Base-by-base conservation (phyloP, 2,797 vertebrate species). In the Discoglossus pictus region DNA sequence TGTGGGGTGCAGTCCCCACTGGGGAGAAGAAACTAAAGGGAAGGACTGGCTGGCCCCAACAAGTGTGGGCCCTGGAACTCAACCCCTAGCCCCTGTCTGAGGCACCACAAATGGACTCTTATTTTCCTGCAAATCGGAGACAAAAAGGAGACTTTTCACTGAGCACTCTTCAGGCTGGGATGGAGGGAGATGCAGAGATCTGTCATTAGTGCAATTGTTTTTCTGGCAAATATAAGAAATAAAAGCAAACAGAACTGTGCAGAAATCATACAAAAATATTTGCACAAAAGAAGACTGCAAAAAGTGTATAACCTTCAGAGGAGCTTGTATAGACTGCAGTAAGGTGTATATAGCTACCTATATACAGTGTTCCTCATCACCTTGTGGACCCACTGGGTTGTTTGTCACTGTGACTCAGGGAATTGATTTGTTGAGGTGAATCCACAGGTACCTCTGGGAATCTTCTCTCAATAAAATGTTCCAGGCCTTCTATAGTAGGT, bases 21-120 rank as follows among this genome's bases (percentile, higher is more conserved):
- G 91, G 87, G 31, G 88, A 95, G 85, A 97, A 97, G 89, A 93
- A 91, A 83, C 87, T 88, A 75, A 97, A 95, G 76, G 95, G 94
- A 76, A 87, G 95, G 79, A 96, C 95, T 61, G 94, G 95, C 23
- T 97, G 95, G 95, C 94, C 95, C 20, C 95, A 97, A 89, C 95
- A 97, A 86, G 95, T 96, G 80, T 97, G 94, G 95, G 95, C 95
- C 68, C 86, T 97, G 87, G 95, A 97, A 85, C 84, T 97, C 72
- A 96, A 95, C 77, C 95, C 92, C 80, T 97, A 88, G 94, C 81
- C 17, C 35, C 13, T 47, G 4, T 4, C 4, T 18, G 38, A 25
- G 24, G 20, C 15, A 15, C 17, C 16, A 25, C 8, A 6, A 70
- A 63, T 43, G 52, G 58, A 70, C 60, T 63, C 42, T 55, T 43